Evolutionary conservation across 2,888 invertebrate genomes (phyloP), one percentile per base, ranked within the genome.

Genomic region (Drosophila leonis): DNA sequence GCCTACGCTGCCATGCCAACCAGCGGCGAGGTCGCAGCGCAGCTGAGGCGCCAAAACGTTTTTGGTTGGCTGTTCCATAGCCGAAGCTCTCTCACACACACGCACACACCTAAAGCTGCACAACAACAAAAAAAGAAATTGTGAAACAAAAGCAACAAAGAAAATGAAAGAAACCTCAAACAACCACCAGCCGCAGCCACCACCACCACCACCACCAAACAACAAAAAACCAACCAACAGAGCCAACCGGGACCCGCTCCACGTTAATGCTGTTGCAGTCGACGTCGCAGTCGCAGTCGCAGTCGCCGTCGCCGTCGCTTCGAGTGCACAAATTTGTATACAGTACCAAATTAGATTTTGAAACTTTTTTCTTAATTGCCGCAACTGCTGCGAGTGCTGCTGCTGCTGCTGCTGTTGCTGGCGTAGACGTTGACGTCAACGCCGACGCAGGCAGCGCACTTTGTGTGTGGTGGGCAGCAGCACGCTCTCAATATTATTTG

Each of bases 311-410:
- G 49, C 31, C 61, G 54, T 57, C 39, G 78, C 78, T 75, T 72
- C 82, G 84, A 90, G 90, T 85, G 80, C 88, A 88, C 83, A 91
- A 84, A 90, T 91, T 91, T 91, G 85, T 89, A 91, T 90, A 91
- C 91, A 91, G 90, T 91, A 88, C 90, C 86, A 90, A 91, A 91
- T 90, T 88, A 83, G 78, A 91, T 87, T 91, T 78, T 86, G 89
- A 91, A 91, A 91, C 90, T 92, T 91, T 91, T 92, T 87, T 79
- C 84, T 87, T 86, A 91, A 91, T 92, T 91, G 89, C 82, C 72
- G 62, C 52, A 65, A 39, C 59, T 46, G 70, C 54, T 31, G 52
- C 39, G 24, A 41, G 37, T 46, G 56, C 46, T 29, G 56, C 64
- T 56, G 37, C 41, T 41, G 77, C 61, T 54, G 62, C 44, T 37